A percentile compares a stretch with the other conserved stretches of the same genome.
Conservation (phyloP, 2,888 invertebrate genomes). For the Zele albiditarsus region DNA sequence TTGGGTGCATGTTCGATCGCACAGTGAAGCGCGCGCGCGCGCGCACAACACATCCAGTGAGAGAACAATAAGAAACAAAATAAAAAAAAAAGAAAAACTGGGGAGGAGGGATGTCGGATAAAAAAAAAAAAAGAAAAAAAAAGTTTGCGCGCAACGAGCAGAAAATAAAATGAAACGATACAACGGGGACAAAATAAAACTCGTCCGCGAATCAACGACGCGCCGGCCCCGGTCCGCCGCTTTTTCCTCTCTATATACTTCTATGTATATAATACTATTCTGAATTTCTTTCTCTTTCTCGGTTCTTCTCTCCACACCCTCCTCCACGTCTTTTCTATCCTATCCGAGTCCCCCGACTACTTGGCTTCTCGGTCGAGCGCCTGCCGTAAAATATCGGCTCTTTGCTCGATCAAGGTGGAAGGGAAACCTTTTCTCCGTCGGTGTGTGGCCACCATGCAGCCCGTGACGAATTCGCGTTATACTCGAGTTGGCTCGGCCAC, state of each 20-base stretch:
- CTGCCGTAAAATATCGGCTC: constrained; percentile 51
- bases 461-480: constrained; percentile 55
- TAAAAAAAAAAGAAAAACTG: constrained; percentile 33
- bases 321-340: constrained; percentile 33
- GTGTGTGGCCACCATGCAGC: constrained; percentile 51
- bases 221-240: constrained; percentile 29
- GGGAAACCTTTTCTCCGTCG: constrained; percentile 46
- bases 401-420: constrained; percentile 29
- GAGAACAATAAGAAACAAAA: constrained; percentile 33
- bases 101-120: constrained; percentile 38
- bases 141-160: constrained; percentile 6
- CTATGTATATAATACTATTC: constrained; percentile 15
- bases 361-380: constrained; percentile 52
- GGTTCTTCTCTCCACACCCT: constrained; percentile 15
- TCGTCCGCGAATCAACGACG: constrained; percentile 51
- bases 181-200: constrained; percentile 33
- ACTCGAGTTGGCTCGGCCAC: constrained; percentile 47
- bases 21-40: not conserved
- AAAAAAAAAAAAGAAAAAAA: constrained; percentile 45
- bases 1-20: constrained; percentile 26
- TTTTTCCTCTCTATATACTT: not conserved
- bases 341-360: constrained; percentile 2
- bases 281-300: constrained; percentile 2
- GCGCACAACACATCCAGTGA: constrained; percentile 31
- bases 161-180: constrained; percentile 2